Evolutionary conservation across 2,888 invertebrate genomes (phyloP).

Genomic region (Macrosoma leucophasiata): DNA sequence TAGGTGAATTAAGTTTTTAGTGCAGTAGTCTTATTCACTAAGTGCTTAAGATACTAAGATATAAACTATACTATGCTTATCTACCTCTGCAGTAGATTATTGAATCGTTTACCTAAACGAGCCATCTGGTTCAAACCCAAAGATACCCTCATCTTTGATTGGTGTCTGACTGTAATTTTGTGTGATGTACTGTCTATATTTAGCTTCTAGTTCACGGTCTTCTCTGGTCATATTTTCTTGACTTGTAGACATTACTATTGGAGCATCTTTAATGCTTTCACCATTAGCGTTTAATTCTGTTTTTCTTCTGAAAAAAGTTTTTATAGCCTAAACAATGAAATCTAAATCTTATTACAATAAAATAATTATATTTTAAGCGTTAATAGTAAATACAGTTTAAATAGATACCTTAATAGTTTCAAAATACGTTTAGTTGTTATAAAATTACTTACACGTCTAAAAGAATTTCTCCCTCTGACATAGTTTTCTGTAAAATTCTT

Average conservation of each 20-base stretch:
- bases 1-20: slow-evolving; percentile 15
- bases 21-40: too few relatives aligned
- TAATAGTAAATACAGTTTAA: background rate
- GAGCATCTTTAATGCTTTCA: slow-evolving; percentile 65
- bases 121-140: slow-evolving; percentile 70
- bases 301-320: slow-evolving; percentile 62
- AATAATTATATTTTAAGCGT: slow-evolving; percentile 1
- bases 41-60: too few relatives aligned
- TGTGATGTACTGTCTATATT: slow-evolving; percentile 56
- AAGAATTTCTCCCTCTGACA: slow-evolving; percentile 88
- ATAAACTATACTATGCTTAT: too few relatives aligned
- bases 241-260: slow-evolving; percentile 75
- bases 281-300: slow-evolving; percentile 61
- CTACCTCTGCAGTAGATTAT: too few relatives aligned
- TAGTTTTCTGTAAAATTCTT: slow-evolving; percentile 81
- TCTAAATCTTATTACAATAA: too few relatives aligned
- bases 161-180: slow-evolving; percentile 75
- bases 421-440: background rate
- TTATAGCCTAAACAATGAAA: too few relatives aligned
- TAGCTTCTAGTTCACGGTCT: slow-evolving; percentile 62
- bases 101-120: slow-evolving; percentile 59
- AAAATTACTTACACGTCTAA: slow-evolving; percentile 67
- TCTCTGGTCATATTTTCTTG: slow-evolving; percentile 77
- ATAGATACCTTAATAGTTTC: background rate
- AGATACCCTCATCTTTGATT: slow-evolving; percentile 76